Conservation (phyloP, 2,888 invertebrate genomes). For the Acrobasis repandana region DNA sequence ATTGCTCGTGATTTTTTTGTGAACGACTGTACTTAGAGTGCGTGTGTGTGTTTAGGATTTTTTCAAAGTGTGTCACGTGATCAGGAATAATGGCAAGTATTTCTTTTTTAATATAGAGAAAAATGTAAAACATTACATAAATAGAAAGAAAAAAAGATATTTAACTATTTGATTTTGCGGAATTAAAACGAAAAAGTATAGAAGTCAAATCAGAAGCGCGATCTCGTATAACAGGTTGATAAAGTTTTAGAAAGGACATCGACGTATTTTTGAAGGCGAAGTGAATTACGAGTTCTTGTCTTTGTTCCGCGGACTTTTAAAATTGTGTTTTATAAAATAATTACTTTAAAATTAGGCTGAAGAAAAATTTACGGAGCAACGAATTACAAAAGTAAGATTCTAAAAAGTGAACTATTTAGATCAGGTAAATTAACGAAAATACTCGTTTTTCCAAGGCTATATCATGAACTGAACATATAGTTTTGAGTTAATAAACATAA, state of each 20-base stretch:
- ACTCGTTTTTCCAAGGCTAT: too few species aligned
- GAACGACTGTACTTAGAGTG: constrained; percentile 44
- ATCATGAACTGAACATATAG: too few species aligned
- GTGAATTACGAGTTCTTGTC: background rate
- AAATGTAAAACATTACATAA: background rate
- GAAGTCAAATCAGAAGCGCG: background rate
- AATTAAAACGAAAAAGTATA: too few species aligned
- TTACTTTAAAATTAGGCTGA: too few species aligned
- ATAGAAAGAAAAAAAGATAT: background rate
- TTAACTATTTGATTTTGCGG: too few species aligned
- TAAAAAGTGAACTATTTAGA: too few species aligned
- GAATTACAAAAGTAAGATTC: too few species aligned
- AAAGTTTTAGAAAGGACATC: background rate
- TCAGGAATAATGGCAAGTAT: constrained; percentile 67
- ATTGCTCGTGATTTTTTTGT: constrained; percentile 38
- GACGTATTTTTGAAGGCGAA: background rate
- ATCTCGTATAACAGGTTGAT: background rate
- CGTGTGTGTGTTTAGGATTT: constrained; percentile 43
- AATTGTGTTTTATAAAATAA: too few species aligned
- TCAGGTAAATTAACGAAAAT: too few species aligned
- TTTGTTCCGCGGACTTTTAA: background rate
- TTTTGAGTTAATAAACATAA: too few species aligned
- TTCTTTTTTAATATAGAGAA: constrained; percentile 25
- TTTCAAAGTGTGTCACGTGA: constrained; percentile 49
- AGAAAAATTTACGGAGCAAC: too few species aligned